Evolutionary conservation across 2,888 invertebrate genomes (phyloP), one percentile per base, ranked within the genome.

Genomic region (Thymelicus acteon): DNA sequence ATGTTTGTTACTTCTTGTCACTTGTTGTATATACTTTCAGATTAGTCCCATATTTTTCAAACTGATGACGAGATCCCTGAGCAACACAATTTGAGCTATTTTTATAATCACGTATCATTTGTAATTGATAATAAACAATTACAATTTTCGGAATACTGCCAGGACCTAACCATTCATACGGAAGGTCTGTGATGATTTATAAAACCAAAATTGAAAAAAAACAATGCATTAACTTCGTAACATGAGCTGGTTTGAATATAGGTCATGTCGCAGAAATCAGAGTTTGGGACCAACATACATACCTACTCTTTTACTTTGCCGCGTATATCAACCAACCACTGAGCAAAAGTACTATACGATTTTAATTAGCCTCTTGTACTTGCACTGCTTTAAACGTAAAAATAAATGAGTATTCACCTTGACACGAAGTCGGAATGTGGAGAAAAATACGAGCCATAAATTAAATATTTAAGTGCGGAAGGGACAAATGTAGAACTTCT

Each of bases 331-430:
- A 60, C 63, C 57, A 62, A 54, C 68, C 61, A 52, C 48, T 58
- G 58, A 60, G 58, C 31, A 64, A 65, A 60, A 65, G 60, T 60
- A 44, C 40, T 64, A 52, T 60, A 54, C 49, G 70, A 60, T 58
- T 65, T 70, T 70, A 70, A 70, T 70, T 70, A 70, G 70, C 70
- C 52, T 60, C 70, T 69, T 49, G n/a, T 64, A 60, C 64, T 60
- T 60, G 44, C 19, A 24, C 58, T 57, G 64, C n/a, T 70, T 70
- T 47, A 60, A 70, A 64, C 40, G 64, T 52, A 60, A 65, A 70
- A 70, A 70, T 70, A 70, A 70, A 60, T 40, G 70, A 70, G 64
- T 70, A 10, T 64, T 70, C 64, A 70, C 70, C 70, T 70, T 70
- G 70, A 70, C 70, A 70, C 63, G 64, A 48, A 19, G 69, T 63